Evolutionary conservation across 2,888 invertebrate species (phyloP).

Genomic region (Diarsia rubi): DNA sequence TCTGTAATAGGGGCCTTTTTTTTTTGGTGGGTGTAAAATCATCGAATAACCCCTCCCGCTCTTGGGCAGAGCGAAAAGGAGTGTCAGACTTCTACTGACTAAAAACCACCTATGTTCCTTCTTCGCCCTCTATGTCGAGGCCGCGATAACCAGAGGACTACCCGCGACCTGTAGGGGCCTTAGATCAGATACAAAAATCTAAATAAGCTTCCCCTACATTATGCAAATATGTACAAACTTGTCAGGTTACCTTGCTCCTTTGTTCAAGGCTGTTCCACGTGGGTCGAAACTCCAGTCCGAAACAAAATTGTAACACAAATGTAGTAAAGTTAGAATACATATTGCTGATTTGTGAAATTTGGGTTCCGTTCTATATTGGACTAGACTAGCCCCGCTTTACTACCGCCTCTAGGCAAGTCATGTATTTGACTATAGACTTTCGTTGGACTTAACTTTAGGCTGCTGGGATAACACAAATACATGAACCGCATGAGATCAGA

Average conservation of each 20-base stretch:
- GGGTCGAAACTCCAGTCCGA: not conserved
- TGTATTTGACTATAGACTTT: constrained; percentile 38
- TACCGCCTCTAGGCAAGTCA: not conserved
- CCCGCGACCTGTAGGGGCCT: too few species aligned
- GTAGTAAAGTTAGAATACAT: constrained; percentile 47
- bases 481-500: not conserved
- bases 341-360: constrained; percentile 44
- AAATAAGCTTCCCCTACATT: not conserved
- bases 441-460: constrained; percentile 7
- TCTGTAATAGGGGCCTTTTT: not conserved
- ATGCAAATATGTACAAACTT: not conserved
- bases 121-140: too few species aligned
- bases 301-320: constrained; percentile 17
- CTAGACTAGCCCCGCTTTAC: constrained; percentile 1
- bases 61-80: too few species aligned
- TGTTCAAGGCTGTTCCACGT: constrained; percentile 2
- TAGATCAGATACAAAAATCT: not conserved
- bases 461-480: constrained; percentile 9
- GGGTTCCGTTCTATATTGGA: constrained; percentile 15
- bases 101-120: too few species aligned
- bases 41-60: too few species aligned
- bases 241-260: not conserved
- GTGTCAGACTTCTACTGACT: too few species aligned
- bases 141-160: too few species aligned
- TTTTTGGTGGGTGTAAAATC: too few species aligned